Evolutionary conservation across 37 sponge, comb jelly and placozoan genomes (phyloP), one percentile per base, ranked within the genome.

Genomic region (Aplysina aerophoba): DNA sequence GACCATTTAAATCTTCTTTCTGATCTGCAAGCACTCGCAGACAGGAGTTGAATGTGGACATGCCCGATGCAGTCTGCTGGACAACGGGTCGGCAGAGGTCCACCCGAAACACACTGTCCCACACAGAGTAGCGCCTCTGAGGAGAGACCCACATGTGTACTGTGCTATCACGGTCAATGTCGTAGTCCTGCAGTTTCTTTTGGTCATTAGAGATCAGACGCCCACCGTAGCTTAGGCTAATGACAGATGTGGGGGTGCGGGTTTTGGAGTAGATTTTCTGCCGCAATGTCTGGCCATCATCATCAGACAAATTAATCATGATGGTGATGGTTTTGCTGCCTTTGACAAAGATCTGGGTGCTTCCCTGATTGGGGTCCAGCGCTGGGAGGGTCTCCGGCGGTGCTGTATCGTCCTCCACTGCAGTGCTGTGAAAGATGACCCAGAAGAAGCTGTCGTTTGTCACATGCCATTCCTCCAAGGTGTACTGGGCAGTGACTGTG

Each of bases 341-440:
- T 50, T 83, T 83, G 41, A 83, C 41, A 50, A 83, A 83, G 15
- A 83, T 83, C 84, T 83, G 84, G 24, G 62, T 25, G 24, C 67
- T 44, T 27, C 84, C 84, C 17, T 15, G 15, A 5, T 25, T 63
- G 0, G 84, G 69, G 40, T 64, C 50, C 38, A 83, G 67, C 19
- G 62, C 35, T 12, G 68, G 24, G 39, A 64, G 30, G 14, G 84
- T 22, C 27, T 83, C 84, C 37, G 84, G 65, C 84, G 38, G 33
- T 30, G 37, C 34, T 12, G 65, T 44, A 33, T 83, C 65, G 11
- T 69, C 71, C 28, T 30, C 34, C 28, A 69, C 34, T 1, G 17
- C 71, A n/a, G 34, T 30, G 55, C 41, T 68, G 21, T 73, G 73
- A 21, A 73, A 57, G 55, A 84, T 84, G 19, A 73, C 85, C 60